These are phyloP conservation scores for Grallaria varia DNA, from an alignment of 2,113 vertebrate genomes.

Conservation along the genomic window DNA sequence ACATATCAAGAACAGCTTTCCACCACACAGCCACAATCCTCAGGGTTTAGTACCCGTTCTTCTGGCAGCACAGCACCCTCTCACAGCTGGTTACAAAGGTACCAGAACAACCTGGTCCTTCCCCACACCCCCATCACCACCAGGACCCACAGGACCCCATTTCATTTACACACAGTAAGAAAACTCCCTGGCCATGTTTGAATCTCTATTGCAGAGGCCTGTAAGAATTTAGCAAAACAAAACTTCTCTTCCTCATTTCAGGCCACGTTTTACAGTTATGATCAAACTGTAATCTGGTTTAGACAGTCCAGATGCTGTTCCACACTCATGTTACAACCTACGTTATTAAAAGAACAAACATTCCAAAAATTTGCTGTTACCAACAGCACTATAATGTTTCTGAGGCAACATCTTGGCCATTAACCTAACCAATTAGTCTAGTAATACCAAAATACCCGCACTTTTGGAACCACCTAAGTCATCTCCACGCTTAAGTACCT, in stretches of 20 bases:
- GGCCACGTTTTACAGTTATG: not conserved
- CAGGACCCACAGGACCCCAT: not conserved
- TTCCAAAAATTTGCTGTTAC: not conserved
- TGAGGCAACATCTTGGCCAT: not conserved
- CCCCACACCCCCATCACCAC: too few relatives aligned
- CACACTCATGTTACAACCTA: not conserved
- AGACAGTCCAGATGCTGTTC: not conserved
- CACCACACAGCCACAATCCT: rapidly evolving
- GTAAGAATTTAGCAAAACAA: not conserved
- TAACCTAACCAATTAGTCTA: not conserved
- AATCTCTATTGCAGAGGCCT: not conserved
- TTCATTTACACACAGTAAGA: not conserved
- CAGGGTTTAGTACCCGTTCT: not conserved
- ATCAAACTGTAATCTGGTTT: not conserved
- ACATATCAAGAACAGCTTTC: not conserved
- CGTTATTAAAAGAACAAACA: not conserved
- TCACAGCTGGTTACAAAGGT: not conserved
- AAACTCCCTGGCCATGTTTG: not conserved
- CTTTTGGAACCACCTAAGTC: not conserved
- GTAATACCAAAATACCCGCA: not conserved
- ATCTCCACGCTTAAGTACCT: not conserved
- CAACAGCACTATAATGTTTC: not conserved
- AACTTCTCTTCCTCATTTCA: not conserved
- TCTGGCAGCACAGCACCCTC: not conserved
- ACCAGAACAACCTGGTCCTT: rapidly evolving